Base-by-base conservation (phyloP, 2,888 invertebrate genomes). In the Smittia sp. region DNA sequence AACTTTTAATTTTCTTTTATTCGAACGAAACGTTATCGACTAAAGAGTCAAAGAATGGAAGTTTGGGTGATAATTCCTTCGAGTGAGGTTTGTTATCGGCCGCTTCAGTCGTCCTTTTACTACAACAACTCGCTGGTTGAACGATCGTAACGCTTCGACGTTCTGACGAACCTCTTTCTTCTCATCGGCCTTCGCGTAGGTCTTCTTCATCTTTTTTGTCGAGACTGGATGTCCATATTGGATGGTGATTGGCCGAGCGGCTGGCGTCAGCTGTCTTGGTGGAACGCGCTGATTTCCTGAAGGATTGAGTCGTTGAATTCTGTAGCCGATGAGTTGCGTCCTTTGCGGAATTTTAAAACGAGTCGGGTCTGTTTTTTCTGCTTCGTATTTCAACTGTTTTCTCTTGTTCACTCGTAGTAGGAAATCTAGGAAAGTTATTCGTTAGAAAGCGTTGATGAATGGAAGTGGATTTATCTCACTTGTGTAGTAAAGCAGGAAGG, bases 31-130 rank as follows among this genome's bases (percentile, higher is more conserved):
- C 6, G 46, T 41, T 9, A 41, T 52, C n/a, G 11, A 54, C 27
- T 72, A 72, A 1, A 72, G 20, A 4, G 13, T 72, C 32, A 38
- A 62, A 9, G 13, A 54, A 38, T 72, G 72, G 13, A 72, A 38
- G 54, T 39, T 72, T 20, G 20, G 11, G 4, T 25, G 54, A 46
- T 65, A 73, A 13, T 63, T 27, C n/a, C 15, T 20, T 46, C 62
- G 62, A 7, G 11, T 73, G n/a, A 25, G n/a, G 32, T 73, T 73
- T n/a, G 73, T 41, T 13, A 73, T 13, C n/a, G 81, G 80, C 74
- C 81, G 82, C 38, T 79, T 78, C 7, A 81, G 77, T 75, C 80
- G 80, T 1, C 82, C 78, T 62, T 77, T 79, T 0, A 80, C 81
- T 41, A 82, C 80, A 13, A 81, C 75, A 52, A 81, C 79, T 66